Conservation (phyloP, 2,888 invertebrate species). For the Cerastis rubricosa region DNA sequence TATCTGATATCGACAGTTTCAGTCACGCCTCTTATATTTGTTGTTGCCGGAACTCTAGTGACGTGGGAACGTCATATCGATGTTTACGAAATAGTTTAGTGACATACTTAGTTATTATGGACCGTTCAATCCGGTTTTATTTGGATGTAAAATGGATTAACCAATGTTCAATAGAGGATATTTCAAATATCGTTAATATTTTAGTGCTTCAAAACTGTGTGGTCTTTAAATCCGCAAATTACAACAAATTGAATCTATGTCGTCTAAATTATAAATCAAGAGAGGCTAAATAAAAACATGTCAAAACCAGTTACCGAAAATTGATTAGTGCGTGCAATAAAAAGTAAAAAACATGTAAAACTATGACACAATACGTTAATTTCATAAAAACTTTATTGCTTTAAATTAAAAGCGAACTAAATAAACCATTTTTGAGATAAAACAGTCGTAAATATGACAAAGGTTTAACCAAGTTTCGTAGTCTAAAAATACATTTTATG, state of each 20-base stretch:
- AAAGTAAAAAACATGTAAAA: constrained; percentile 35
- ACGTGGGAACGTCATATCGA: constrained; percentile 55
- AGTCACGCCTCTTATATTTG: constrained; percentile 57
- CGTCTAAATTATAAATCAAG: constrained; percentile 18
- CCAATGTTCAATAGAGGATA: neutral
- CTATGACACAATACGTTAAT: constrained; percentile 44
- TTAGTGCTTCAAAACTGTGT: neutral
- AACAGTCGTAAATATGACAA: constrained; percentile 52
- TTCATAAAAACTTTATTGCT: constrained; percentile 55
- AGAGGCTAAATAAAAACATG: constrained; percentile 10
- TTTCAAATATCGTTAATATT: constrained; percentile 12
- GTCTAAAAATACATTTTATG: constrained; percentile 63
- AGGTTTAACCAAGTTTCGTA: constrained; percentile 30
- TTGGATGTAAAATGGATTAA: constrained; percentile 4
- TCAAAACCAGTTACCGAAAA: constrained; percentile 47
- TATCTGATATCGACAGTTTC: constrained; percentile 65
- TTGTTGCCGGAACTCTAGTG: constrained; percentile 41
- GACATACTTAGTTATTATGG: constrained; percentile 29
- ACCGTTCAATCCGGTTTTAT: constrained; percentile 17
- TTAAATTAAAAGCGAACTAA: constrained; percentile 38
- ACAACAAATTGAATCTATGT: constrained; percentile 19
- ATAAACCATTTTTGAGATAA: constrained; percentile 47
- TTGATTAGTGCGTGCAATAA: constrained; percentile 56
- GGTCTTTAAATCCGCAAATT: constrained; percentile 19
- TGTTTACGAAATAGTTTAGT: constrained; percentile 39